Conservation (phyloP, 2,888 invertebrate species). For the Diadegma fenestrale region DNA sequence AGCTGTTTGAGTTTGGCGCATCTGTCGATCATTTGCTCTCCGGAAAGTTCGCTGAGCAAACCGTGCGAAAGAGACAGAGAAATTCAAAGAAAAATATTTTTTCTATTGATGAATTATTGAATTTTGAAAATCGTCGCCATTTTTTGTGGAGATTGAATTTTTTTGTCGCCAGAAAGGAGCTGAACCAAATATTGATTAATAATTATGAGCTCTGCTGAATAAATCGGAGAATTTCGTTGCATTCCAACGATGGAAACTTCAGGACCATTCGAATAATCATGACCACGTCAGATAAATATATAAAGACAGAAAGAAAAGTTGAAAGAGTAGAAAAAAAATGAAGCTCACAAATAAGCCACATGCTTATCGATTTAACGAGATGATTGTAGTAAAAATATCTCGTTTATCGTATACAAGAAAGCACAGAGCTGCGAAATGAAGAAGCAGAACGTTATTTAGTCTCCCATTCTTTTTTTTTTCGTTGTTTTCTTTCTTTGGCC, state of each 20-base stretch:
- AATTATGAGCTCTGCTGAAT: no score
- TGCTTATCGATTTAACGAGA: conserved; percentile 29
- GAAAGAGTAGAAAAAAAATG: conserved; percentile 22
- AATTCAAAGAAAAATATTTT: no score
- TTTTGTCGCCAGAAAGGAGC: no score
- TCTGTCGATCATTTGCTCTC: conserved; percentile 69
- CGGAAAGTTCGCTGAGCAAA: not conserved
- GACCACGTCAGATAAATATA: conserved; percentile 16
- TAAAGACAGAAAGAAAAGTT: conserved; percentile 37
- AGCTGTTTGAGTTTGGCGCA: conserved; percentile 68
- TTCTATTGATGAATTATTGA: no score
- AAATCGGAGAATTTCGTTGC: no score
- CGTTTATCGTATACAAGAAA: conserved; percentile 36
- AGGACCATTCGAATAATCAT: conserved; percentile 12
- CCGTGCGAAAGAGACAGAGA: not conserved
- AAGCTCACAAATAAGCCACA: conserved; percentile 26
- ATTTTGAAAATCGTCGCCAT: no score
- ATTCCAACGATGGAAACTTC: no score
- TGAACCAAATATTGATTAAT: no score
- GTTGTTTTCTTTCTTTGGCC: not conserved
- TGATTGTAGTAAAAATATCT: conserved; percentile 56
- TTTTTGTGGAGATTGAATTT: no score
- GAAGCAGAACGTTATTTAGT: conserved; percentile 45
- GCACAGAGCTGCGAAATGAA: conserved; percentile 21
- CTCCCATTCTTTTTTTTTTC: not conserved